These are phyloP conservation scores for Pteronotus mesoamericanus DNA, from an alignment of 2,797 vertebrate species.

Conservation along the genomic window DNA sequence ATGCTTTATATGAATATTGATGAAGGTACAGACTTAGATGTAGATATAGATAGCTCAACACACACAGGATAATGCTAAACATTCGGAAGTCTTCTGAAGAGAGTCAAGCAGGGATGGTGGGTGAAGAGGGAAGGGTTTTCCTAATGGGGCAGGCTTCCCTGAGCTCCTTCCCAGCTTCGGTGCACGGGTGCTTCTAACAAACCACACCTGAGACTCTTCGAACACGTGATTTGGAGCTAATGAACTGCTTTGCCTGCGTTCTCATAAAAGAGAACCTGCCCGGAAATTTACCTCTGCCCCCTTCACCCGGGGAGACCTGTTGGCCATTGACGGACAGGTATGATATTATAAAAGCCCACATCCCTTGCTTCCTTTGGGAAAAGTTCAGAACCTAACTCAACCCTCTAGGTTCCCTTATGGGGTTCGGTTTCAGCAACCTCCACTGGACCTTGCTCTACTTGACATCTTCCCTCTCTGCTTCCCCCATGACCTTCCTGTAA, in stretches of 20 bases:
- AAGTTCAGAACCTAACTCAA: not conserved
- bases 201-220: not conserved
- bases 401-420: not conserved
- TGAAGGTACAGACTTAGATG: not conserved
- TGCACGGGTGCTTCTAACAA: not conserved
- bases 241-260: not conserved
- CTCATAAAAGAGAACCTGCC: not conserved
- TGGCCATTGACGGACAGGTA: not conserved
- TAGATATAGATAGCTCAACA: not conserved
- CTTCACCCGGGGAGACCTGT: accelerated
- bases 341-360: not conserved
- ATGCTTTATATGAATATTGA: not conserved
- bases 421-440: accelerated
- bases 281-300: not conserved
- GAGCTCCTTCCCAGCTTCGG: not conserved
- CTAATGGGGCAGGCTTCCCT: accelerated
- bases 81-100: not conserved
- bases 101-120: not conserved
- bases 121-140: not conserved
- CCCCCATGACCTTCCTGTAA: accelerated
- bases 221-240: not conserved
- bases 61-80: not conserved
- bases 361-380: not conserved
- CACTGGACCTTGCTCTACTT: not conserved
- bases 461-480: not conserved